These are phyloP conservation scores for Kryptolebias marmoratus DNA, from an alignment of 2,113 vertebrate genomes.

Conservation along the genomic window DNA sequence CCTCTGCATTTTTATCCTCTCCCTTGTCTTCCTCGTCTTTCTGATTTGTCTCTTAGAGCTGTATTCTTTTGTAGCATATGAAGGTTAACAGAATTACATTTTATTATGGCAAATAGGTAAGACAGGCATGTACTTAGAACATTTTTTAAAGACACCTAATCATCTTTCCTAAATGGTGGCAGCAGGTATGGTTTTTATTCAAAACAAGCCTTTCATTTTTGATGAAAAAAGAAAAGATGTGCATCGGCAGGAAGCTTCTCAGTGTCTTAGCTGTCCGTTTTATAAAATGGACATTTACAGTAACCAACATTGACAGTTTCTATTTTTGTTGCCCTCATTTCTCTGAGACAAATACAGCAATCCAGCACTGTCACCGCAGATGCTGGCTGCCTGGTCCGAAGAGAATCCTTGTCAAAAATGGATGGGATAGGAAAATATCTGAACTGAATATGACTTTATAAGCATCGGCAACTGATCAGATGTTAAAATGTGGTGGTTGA, in stretches of 20 bases:
- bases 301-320: constrained; percentile 67
- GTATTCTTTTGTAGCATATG: constrained; percentile 55
- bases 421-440: constrained; percentile 1
- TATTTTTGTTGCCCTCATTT: constrained; percentile 66
- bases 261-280: constrained; percentile 51
- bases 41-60: constrained; percentile 17
- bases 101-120: constrained; percentile 52
- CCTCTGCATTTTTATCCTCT: not conserved
- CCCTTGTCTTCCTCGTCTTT: constrained; percentile 8
- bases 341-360: constrained; percentile 51
- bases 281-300: constrained; percentile 56
- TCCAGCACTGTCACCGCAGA: constrained; percentile 51
- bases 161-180: constrained; percentile 4
- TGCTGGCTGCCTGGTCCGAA: constrained; percentile 15
- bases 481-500: not conserved
- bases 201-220: constrained; percentile 37
- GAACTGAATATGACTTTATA: not conserved
- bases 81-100: constrained; percentile 59
- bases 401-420: constrained; percentile 22
- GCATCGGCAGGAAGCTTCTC: constrained; percentile 55
- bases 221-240: constrained; percentile 33
- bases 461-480: constrained; percentile 5
- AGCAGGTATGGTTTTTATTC: constrained; percentile 58
- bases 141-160: constrained; percentile 25
- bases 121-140: constrained; percentile 16